phyloP scores from a whole-genome alignment of 37 sponge, comb jelly and placozoan genomes.

The Geodia barretti region DNA sequence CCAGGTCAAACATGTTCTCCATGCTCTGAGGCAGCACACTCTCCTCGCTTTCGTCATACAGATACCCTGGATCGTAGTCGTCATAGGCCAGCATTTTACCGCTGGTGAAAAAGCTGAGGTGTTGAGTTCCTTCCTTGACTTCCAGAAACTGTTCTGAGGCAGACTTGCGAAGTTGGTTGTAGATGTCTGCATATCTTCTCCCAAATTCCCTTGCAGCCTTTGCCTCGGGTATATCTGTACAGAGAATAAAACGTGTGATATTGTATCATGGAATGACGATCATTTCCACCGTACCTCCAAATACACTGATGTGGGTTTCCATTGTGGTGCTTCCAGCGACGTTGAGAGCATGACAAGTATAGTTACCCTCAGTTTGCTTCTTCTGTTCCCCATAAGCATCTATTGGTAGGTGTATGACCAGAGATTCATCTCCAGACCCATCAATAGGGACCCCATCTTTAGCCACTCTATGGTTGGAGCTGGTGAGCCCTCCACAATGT shows the following conservation, averaged over 20 bases:
- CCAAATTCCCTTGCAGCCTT: background rate
- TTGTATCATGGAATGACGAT: background rate
- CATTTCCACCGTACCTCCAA: constrained; percentile 8
- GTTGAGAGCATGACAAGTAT: constrained; percentile 4
- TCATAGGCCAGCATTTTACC: constrained; percentile 11
- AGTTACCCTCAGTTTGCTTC: background rate
- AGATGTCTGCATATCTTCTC: background rate
- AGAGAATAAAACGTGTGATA: no score
- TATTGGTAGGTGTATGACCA: background rate
- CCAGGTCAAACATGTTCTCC: constrained; percentile 28
- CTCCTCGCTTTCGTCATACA: constrained; percentile 18
- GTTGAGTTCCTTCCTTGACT: background rate
- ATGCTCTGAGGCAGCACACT: background rate
- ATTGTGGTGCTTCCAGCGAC: background rate
- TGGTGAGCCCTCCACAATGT: background rate
- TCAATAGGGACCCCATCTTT: background rate
- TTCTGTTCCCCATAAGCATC: background rate
- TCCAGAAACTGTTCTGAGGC: background rate
- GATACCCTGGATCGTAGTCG: constrained; percentile 14
- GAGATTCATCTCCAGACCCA: background rate
- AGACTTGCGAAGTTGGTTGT: background rate
- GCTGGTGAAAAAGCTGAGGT: background rate
- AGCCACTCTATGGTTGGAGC: background rate
- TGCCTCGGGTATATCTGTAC: constrained; percentile 1
- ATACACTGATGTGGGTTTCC: background rate